Evolutionary conservation across 2,888 invertebrate species (phyloP), one percentile per base, ranked within the genome.

Genomic region (Sturmia bella): DNA sequence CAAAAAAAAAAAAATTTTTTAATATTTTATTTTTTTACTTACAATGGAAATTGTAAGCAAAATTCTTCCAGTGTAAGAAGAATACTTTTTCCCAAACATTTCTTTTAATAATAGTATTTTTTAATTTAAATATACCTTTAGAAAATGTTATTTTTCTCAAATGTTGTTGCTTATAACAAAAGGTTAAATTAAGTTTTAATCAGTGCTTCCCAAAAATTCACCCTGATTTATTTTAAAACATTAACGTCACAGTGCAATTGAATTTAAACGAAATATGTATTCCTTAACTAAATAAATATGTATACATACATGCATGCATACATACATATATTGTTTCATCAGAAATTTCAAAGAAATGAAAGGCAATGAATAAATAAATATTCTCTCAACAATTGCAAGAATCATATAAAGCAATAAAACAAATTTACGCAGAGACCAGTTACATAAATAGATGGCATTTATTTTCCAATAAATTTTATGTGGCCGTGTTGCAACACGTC

Each of bases 351-450:
- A 37, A 15, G 41, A n/a, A 52, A 17, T 57, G 19, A 24, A 50
- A 59, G 11, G 24, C 9, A 52, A 17, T 57, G 19, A 24, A 50
- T 50, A 61, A 63, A 52, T 54, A 73, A 63, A 41, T 43, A 43
- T 54, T 43, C 24, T n/a, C 61, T 12, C 52, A 43, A 17, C 2
- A 45, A 56, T 37, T 15, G 27, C 17, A 21, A 43, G 2, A 37
- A n/a, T 48, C 19, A 37, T 39, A 11, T n/a, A 39, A 48, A 45
- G n/a, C 12, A 37, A 48, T 45, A 13, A 6, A 52, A 48, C 17
- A n/a, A 24, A 45, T 7, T 17, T 24, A 21, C n/a, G 15, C 24
- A 11, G 32, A 45, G 41, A 63, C 41, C 61, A 41, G 41, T 52
- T 24, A 50, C 27, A 57, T 19, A 32, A 32, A 32, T 1, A 50